These are phyloP conservation scores for Dendronephthya gigantea DNA, from an alignment of 64 coral and sea anemone genomes.

Conservation along the genomic window DNA sequence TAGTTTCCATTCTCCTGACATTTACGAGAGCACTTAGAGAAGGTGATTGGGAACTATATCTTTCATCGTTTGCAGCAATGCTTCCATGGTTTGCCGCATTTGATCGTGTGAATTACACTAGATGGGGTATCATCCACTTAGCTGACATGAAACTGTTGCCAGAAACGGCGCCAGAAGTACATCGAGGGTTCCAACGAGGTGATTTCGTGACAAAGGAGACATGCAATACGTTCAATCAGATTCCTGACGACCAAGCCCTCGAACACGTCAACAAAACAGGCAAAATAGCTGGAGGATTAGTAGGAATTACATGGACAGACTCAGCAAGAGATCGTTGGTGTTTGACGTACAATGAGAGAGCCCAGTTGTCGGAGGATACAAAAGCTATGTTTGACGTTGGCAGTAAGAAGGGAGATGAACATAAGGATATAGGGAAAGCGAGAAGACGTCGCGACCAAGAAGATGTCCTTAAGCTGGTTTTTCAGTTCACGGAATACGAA, in stretches of 20 bases:
- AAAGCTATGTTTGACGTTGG: constrained; percentile 46
- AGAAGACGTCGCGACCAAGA: constrained; percentile 30
- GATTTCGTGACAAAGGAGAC: constrained; percentile 60
- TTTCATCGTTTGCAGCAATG: constrained; percentile 53
- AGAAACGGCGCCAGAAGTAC: constrained; percentile 33
- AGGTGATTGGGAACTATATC: constrained; percentile 47
- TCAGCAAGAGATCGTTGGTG: too few species aligned
- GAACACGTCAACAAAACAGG: constrained; percentile 49
- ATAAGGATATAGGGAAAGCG: constrained; percentile 28
- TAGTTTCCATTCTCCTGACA: constrained; percentile 44
- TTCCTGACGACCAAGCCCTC: constrained; percentile 59
- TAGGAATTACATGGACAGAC: too few species aligned
- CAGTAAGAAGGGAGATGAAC: neutral
- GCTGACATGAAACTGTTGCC: constrained; percentile 42
- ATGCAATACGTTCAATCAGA: constrained; percentile 42
- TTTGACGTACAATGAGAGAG: too few species aligned
- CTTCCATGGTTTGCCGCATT: constrained; percentile 55
- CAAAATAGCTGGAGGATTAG: constrained; percentile 46
- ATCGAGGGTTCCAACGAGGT: constrained; percentile 24
- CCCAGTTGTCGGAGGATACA: too few species aligned
- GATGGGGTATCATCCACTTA: constrained; percentile 42
- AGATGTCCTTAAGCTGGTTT: too few species aligned
- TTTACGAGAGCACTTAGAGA: constrained; percentile 45
- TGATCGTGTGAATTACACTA: constrained; percentile 49
- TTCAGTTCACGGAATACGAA: constrained; percentile 10